A percentile compares a stretch with the other conserved stretches of the same genome.
Evolutionary conservation across 92 coral and sea anemone species (phyloP).

Genomic region (Zoanthus solanderi): DNA sequence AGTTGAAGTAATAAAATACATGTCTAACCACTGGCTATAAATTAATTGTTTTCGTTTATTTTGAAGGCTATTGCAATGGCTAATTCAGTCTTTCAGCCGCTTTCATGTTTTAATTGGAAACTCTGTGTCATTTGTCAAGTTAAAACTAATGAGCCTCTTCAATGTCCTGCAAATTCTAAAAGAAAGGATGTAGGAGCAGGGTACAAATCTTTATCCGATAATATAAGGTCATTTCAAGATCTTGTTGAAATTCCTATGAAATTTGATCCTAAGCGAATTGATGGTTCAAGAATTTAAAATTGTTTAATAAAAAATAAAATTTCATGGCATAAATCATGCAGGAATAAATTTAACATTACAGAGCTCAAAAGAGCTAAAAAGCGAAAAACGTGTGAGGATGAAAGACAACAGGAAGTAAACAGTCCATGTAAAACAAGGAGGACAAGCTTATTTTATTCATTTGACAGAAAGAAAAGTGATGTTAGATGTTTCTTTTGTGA

Average conservation of each 20-base stretch:
- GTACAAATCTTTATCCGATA: conserved; percentile 46
- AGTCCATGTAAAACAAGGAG: background rate
- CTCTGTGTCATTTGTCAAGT: conserved; percentile 61
- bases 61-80: too few species aligned
- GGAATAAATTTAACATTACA: conserved; percentile 18
- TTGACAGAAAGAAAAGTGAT: background rate
- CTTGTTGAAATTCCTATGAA: conserved; percentile 23
- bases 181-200: conserved; percentile 59
- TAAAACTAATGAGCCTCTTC: conserved; percentile 39
- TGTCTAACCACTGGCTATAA: too few species aligned
- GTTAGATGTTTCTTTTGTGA: conserved; percentile 1
- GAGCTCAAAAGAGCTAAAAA: conserved; percentile 45
- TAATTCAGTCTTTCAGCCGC: too few species aligned
- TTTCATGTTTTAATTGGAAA: background rate
- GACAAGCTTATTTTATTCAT: background rate
- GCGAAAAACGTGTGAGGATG: too few species aligned
- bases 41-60: too few species aligned
- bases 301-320: conserved; percentile 29
- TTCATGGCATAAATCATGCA: conserved; percentile 53
- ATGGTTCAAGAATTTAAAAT: conserved; percentile 54
- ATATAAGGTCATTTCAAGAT: conserved; percentile 48
- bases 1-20: too few species aligned
- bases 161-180: conserved; percentile 63
- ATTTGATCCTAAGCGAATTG: conserved; percentile 52
- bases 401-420: background rate